These are phyloP conservation scores for Leptoteleia sp. DNA, from an alignment of 1,140 invertebrate genomes.

Conservation along the genomic window DNA sequence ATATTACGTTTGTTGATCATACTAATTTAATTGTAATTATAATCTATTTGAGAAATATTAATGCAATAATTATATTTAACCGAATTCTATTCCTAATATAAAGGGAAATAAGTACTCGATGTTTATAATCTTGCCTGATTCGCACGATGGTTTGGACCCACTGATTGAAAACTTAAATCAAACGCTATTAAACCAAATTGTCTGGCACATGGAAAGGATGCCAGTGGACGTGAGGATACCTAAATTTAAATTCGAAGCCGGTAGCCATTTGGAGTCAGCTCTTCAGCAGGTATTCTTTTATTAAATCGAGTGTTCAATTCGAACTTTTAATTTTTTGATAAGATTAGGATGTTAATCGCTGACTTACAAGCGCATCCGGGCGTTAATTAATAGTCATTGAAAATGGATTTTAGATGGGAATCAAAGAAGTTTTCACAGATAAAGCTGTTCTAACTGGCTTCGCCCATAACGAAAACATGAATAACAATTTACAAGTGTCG, in stretches of 20 bases:
- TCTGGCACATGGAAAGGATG: constrained; percentile 83
- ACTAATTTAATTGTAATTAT: too few relatives aligned
- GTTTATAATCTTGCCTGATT: constrained; percentile 87
- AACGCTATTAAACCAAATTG: constrained; percentile 80
- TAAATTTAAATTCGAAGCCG: constrained; percentile 88
- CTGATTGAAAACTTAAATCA: constrained; percentile 84
- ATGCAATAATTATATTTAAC: too few relatives aligned
- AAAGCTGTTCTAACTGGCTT: constrained; percentile 86
- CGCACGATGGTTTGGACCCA: constrained; percentile 82
- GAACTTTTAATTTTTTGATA: constrained; percentile 26
- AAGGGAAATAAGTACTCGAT: constrained; percentile 87
- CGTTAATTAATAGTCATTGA: constrained; percentile 12
- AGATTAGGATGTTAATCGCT: constrained; percentile 24
- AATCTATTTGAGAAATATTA: too few relatives aligned
- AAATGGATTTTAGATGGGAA: constrained; percentile 82
- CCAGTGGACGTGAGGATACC: constrained; percentile 86
- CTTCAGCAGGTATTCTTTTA: constrained; percentile 83
- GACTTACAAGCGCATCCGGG: neutral
- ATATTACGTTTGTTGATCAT: too few relatives aligned
- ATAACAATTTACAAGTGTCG: constrained; percentile 84
- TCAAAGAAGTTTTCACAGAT: constrained; percentile 86
- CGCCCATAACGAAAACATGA: constrained; percentile 79
- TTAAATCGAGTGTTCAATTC: constrained; percentile 8
- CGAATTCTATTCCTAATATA: too few relatives aligned
- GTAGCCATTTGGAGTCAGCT: constrained; percentile 83